Base-by-base conservation (phyloP, 2,113 vertebrate species). In the Tachysurus vachellii region DNA sequence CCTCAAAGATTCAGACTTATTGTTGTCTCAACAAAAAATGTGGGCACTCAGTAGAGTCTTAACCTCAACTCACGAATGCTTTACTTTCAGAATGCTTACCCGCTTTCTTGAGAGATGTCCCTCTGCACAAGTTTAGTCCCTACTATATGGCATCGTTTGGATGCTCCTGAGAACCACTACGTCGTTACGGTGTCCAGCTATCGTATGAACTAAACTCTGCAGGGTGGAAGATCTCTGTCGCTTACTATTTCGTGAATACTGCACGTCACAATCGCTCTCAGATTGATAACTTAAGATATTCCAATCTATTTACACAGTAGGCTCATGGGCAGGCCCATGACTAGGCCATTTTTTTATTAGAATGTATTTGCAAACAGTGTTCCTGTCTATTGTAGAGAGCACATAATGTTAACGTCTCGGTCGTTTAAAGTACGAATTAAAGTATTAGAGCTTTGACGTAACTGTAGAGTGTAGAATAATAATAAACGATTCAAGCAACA, bases 251-350 rank as follows among this genome's bases (percentile, higher is more conserved):
- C 21, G 59, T 17, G 59, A 86, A 80, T 61, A 8, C 61, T 68
- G 73, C 75, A 85, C 16, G 76, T 23, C 57, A n/a, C 57, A 28
- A 50, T 50, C 56, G 16, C 66, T 53, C 54, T 54, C 59, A 13
- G 71, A 79, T 31, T 79, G 28, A 47, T 19, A 59, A 21, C 23
- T 4, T 28, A n/a, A 19, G 31, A 56, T 36, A 68, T 80, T 26
- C 3, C 66, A 0, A 42, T 56, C 42, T 61, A 64, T 59, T 61
- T 61, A 26, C 56, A 61, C 26, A 47, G 17, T n/a, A 81, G 77
- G 59, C 50, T 83, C 31, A 80, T 76, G 23, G 88, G 82, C 85
- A 89, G 85, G 85, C 85, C 85, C 11, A 86, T 81, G 82, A 84
- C 28, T 28, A 77, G 47, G 23, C 50, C 53, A 57, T 61, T 82